These are phyloP conservation scores for Plutella xylostella DNA, from an alignment of 2,888 invertebrate genomes.

Conservation along the genomic window DNA sequence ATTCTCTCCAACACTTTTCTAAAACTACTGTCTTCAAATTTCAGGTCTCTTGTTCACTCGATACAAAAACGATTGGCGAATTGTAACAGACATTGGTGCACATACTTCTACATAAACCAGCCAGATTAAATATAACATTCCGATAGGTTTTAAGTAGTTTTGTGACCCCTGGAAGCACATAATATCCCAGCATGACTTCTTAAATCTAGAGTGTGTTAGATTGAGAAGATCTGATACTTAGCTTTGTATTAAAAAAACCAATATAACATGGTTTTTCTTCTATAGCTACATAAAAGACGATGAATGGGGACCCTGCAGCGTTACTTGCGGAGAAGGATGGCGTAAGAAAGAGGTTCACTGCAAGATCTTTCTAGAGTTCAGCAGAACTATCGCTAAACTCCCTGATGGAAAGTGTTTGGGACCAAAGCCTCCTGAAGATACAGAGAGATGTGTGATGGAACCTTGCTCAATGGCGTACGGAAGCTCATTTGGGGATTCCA, in stretches of 20 bases:
- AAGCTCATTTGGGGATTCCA: constrained; percentile 59
- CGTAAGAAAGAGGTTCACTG: constrained; percentile 91
- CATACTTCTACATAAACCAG: constrained; percentile 68
- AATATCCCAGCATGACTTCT: neutral
- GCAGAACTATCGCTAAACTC: constrained; percentile 86
- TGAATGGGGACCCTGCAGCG: constrained; percentile 93
- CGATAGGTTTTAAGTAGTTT: constrained; percentile 1
- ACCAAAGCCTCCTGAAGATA: constrained; percentile 83
- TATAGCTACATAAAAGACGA: constrained; percentile 87
- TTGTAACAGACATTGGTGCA: constrained; percentile 50
- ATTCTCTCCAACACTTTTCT: neutral
- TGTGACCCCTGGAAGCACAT: neutral
- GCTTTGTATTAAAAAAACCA: neutral
- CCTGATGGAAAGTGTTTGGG: constrained; percentile 91
- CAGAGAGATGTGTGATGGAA: constrained; percentile 83
- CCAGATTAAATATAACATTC: constrained; percentile 31
- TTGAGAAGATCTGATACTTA: neutral
- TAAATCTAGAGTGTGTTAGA: neutral
- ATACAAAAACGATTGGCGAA: constrained; percentile 29
- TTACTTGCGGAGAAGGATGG: constrained; percentile 90
- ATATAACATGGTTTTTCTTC: neutral
- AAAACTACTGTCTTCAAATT: constrained; percentile 11
- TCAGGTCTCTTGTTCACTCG: constrained; percentile 29
- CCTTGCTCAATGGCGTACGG: constrained; percentile 79
- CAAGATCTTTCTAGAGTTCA: constrained; percentile 94